These are phyloP conservation scores for Pachycephus smyrnensis DNA, from an alignment of 2,888 invertebrate genomes.

Conservation along the genomic window DNA sequence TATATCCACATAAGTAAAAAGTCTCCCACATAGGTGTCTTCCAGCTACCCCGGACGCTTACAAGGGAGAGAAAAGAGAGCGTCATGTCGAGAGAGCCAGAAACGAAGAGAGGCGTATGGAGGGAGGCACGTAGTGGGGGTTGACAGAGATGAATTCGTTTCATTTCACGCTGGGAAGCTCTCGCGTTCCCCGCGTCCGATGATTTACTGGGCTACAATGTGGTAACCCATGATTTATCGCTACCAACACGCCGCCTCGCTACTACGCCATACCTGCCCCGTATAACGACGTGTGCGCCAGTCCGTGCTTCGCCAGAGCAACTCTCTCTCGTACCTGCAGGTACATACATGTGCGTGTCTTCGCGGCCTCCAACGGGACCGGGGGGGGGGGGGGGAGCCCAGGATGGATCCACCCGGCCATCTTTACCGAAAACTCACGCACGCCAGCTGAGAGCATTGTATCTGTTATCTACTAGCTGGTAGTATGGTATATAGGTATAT, in stretches of 20 bases:
- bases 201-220: slow-evolving; percentile 78
- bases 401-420: slow-evolving; percentile 1
- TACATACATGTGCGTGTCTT: slow-evolving; percentile 14
- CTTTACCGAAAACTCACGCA: slow-evolving; percentile 3
- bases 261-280: slow-evolving; percentile 65
- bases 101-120: slow-evolving; percentile 38
- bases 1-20: slow-evolving; percentile 32
- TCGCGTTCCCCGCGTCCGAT: slow-evolving; percentile 69
- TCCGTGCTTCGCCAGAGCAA: slow-evolving; percentile 49
- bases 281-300: slow-evolving; percentile 55
- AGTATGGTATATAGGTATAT: background rate
- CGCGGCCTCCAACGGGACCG: slow-evolving; percentile 1
- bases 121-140: slow-evolving; percentile 52
- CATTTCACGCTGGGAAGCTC: slow-evolving; percentile 69
- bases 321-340: slow-evolving; percentile 34
- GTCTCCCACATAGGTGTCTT: slow-evolving; percentile 35
- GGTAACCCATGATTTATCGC: slow-evolving; percentile 78
- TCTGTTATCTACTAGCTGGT: background rate
- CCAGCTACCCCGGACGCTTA: slow-evolving; percentile 53
- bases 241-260: slow-evolving; percentile 72
- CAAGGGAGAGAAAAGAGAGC: slow-evolving; percentile 57
- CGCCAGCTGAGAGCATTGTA: background rate
- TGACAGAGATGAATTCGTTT: slow-evolving; percentile 70
- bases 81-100: slow-evolving; percentile 26
- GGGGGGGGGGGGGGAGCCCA: background rate